Percentiles rank a stretch among this genome's conserved stretches.
Evolutionary conservation across 2,113 vertebrate genomes (phyloP).

Genomic region (Lasiurus cinereus): DNA sequence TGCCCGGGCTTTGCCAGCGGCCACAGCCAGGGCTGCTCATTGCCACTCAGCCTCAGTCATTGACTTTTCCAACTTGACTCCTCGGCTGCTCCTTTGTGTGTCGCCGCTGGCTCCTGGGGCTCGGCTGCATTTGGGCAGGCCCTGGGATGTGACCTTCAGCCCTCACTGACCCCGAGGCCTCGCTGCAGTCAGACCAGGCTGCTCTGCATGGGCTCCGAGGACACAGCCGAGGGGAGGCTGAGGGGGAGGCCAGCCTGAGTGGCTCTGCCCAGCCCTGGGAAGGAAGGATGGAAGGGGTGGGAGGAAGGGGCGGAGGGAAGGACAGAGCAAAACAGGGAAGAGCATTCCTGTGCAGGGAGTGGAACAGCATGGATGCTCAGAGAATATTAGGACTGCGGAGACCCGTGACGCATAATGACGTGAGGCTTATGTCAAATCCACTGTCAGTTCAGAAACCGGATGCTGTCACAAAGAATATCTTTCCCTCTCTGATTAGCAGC

Average conservation of each 20-base stretch:
- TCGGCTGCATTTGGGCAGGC: slow-evolving; percentile 50
- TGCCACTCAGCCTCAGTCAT: slow-evolving; percentile 55
- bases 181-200: slow-evolving; percentile 43
- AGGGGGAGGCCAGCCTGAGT: slow-evolving; percentile 14
- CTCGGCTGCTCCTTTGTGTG: slow-evolving; percentile 75
- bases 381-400: background rate
- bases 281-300: background rate
- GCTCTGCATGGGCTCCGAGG: background rate
- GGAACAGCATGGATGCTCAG: background rate
- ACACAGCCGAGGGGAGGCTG: slow-evolving; percentile 66
- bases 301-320: background rate
- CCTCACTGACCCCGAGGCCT: slow-evolving; percentile 76
- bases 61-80: slow-evolving; percentile 86
- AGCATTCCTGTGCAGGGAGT: background rate
- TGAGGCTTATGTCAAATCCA: background rate
- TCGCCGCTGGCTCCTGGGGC: slow-evolving; percentile 72
- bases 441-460: background rate
- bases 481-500: background rate
- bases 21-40: background rate
- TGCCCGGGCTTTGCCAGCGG: background rate
- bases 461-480: background rate
- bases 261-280: background rate
- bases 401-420: background rate
- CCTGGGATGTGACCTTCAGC: slow-evolving; percentile 66
- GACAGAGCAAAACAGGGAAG: background rate